phyloP scores from a whole-genome alignment of 2,113 vertebrate genomes.

The Eurystomus gularis region DNA sequence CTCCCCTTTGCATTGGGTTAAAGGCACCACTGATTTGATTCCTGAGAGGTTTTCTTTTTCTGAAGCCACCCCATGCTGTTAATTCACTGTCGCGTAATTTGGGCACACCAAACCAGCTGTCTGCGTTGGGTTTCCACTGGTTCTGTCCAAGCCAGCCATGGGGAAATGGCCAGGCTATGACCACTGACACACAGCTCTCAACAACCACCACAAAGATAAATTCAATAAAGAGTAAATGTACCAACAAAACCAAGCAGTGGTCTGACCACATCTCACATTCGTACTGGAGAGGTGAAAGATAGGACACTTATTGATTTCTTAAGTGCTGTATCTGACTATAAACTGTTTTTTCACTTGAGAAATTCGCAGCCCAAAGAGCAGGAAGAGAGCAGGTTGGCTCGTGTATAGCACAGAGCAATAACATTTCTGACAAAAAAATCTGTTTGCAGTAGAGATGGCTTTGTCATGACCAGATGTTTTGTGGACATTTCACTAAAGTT shows the following conservation, averaged over 20 bases:
- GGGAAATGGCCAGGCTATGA: background rate
- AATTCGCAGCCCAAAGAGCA: background rate
- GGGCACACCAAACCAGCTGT: background rate
- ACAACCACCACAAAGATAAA: background rate
- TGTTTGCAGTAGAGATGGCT: background rate
- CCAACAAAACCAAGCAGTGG: background rate
- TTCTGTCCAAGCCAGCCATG: accelerated
- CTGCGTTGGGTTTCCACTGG: background rate
- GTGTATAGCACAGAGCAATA: background rate
- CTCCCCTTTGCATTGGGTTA: background rate
- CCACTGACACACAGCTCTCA: accelerated
- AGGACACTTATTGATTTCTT: background rate
- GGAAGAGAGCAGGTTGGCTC: too few relatives aligned
- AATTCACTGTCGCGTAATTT: accelerated
- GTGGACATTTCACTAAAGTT: background rate
- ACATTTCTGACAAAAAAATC: background rate
- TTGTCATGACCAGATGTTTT: background rate
- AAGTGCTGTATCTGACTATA: background rate
- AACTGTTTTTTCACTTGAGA: background rate
- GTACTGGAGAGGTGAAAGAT: background rate
- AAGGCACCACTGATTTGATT: too few relatives aligned
- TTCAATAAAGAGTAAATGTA: background rate
- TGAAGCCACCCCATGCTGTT: accelerated
- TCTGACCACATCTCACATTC: background rate
- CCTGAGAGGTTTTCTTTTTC: background rate